A percentile compares a stretch with the other conserved stretches of the same genome.
Conservation (phyloP, 2,888 invertebrate species). For the Cyaniris semiargus region DNA sequence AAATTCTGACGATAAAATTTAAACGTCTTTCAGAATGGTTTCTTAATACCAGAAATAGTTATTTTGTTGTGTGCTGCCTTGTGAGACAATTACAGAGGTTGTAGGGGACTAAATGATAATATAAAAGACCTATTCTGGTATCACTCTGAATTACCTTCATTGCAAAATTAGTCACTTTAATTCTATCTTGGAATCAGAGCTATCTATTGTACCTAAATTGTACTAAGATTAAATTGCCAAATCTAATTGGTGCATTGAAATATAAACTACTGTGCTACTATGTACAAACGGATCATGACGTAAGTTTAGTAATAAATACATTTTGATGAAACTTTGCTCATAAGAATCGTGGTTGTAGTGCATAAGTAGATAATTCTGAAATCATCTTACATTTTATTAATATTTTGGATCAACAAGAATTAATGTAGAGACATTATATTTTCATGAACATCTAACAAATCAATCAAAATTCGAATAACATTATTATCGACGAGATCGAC, state of each 20-base stretch:
- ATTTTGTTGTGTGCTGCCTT: conserved; percentile 48
- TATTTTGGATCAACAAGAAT: neutral
- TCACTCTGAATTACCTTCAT: conserved; percentile 16
- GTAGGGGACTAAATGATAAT: conserved; percentile 40
- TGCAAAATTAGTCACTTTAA: conserved; percentile 1
- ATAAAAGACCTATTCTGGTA: conserved; percentile 33
- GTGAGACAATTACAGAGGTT: conserved; percentile 35
- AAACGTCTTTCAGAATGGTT: conserved; percentile 47
- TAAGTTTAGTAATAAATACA: no score
- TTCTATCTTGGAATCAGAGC: conserved; percentile 1
- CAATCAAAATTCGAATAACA: conserved; percentile 4
- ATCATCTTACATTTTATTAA: neutral
- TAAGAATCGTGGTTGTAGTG: no score
- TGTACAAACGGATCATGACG: no score
- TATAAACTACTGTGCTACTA: no score
- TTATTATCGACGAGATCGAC: no score
- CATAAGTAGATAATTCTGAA: neutral
- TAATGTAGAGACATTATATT: neutral
- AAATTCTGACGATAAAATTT: conserved; percentile 53
- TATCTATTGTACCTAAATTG: neutral
- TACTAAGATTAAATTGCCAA: no score
- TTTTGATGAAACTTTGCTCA: no score
- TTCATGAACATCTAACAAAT: neutral
- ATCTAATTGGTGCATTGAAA: no score
- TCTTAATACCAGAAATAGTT: conserved; percentile 49